Evolutionary conservation across 92 coral and sea anemone genomes (phyloP), one percentile per base, ranked within the genome.

Genomic region (Porites lobata): DNA sequence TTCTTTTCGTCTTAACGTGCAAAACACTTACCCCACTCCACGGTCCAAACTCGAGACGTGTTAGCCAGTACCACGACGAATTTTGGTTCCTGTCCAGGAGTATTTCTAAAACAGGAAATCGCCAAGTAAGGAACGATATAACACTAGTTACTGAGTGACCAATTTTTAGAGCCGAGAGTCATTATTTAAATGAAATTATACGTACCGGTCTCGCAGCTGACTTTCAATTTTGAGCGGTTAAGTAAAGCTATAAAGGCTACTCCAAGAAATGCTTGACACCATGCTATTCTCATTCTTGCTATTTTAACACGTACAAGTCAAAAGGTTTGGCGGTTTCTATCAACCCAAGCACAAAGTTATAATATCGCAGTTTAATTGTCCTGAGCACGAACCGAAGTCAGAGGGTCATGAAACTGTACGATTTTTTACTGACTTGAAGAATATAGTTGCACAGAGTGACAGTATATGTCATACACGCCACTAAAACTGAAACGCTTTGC

Each of bases 21-120:
- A 38, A 38, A 38, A n/a, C 2, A 79, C 92, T 82, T 80, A 94
- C 96, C 86, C 96, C 96, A 51, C 91, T 86, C 67, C 92, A 94
- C 9, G 85, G n/a, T 1, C 93, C 95, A 7, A 94, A 77, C 69
- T 90, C 81, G 19, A 86, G 89, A 51, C 77, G 88, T 8, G 96
- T 91, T 18, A 89, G 72, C 96, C 96, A 94, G 4, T 83, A 85
- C 96, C 96, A 94, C 11, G 86, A 77, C 6, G 71, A 85, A 10
- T 50, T 86, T 69, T 89, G 65, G 57, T 63, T 77, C 12, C 65
- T 86, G 52, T 76, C 47, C 52, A 94, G 47, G 18, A 91, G 93
- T 3, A 82, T 73, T 9, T 71, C 96, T 94, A 20, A 57, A 79
- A 82, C 69, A 32, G 52, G 68, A 85, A 50, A 20, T 1, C 10